Percentiles rank a stretch among this genome's conserved stretches.
Evolutionary conservation across 2,113 vertebrate genomes (phyloP).

Genomic region (Halcyon malimbica): DNA sequence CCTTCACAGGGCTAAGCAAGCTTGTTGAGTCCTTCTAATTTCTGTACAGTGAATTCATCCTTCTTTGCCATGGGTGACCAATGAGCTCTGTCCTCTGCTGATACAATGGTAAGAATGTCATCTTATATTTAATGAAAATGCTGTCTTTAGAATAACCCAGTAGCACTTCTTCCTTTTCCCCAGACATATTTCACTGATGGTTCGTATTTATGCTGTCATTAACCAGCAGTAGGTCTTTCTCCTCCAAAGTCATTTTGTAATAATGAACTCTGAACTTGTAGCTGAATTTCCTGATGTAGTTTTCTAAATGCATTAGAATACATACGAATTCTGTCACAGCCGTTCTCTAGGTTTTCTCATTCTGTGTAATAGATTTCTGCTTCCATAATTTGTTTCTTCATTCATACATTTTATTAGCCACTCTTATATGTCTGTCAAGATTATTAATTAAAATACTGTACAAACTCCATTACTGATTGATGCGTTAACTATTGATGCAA

Average conservation of each 20-base stretch:
- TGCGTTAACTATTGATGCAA: neutral
- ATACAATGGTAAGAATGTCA: neutral
- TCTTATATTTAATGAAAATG: neutral
- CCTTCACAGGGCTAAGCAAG: neutral
- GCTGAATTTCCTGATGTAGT: neutral
- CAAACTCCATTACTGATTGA: neutral
- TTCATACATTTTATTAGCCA: constrained; percentile 18
- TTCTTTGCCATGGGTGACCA: neutral
- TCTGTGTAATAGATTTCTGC: neutral
- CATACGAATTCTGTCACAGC: neutral
- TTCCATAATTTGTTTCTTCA: neutral
- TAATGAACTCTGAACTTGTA: neutral
- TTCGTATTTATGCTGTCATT: neutral
- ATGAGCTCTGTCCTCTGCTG: neutral
- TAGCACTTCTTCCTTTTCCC: neutral
- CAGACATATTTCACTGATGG: neutral
- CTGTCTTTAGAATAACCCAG: neutral
- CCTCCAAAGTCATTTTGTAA: neutral
- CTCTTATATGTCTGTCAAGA: neutral
- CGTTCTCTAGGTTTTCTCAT: neutral
- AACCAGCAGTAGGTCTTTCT: neutral
- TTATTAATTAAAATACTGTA: constrained; percentile 17
- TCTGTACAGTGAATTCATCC: neutral
- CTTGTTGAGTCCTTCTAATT: neutral
- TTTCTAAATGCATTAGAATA: neutral